These are phyloP conservation scores for Ranitomeya variabilis DNA, from an alignment of 2,113 vertebrate genomes.

Conservation along the genomic window DNA sequence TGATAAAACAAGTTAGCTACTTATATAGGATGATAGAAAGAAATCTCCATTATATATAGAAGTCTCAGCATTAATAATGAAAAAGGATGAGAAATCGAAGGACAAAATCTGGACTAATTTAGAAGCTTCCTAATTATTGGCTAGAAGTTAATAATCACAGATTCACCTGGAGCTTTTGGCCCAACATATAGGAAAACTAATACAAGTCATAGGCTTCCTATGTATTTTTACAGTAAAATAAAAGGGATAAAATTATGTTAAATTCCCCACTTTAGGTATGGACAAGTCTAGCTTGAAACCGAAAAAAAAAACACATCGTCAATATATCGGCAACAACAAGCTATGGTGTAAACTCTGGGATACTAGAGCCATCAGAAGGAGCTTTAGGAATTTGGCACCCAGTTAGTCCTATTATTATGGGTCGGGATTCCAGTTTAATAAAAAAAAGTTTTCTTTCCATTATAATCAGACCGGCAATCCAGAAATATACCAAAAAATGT, in stretches of 20 bases:
- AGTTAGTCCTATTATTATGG: not conserved
- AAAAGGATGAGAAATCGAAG: not conserved
- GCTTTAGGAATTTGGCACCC: not conserved
- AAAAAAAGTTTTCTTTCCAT: too few relatives aligned
- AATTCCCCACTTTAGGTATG: too few relatives aligned
- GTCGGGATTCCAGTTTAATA: not conserved
- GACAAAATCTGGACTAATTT: not conserved
- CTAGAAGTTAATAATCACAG: too few relatives aligned
- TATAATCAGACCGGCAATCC: too few relatives aligned
- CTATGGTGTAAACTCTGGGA: not conserved
- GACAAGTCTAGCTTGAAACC: too few relatives aligned
- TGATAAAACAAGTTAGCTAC: too few relatives aligned
- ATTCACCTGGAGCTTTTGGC: too few relatives aligned
- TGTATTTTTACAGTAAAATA: too few relatives aligned
- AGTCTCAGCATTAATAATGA: not conserved
- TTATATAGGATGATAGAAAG: not conserved
- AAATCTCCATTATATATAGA: too few relatives aligned
- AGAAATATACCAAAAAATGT: not conserved
- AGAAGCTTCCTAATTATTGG: not conserved
- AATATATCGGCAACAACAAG: not conserved
- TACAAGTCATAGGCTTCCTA: too few relatives aligned
- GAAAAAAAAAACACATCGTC: not conserved
- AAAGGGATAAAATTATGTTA: too few relatives aligned
- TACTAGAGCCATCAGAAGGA: not conserved
- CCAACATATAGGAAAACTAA: too few relatives aligned